These are phyloP conservation scores for Acanthornis magna DNA, from an alignment of 2,797 vertebrate genomes.

Conservation along the genomic window DNA sequence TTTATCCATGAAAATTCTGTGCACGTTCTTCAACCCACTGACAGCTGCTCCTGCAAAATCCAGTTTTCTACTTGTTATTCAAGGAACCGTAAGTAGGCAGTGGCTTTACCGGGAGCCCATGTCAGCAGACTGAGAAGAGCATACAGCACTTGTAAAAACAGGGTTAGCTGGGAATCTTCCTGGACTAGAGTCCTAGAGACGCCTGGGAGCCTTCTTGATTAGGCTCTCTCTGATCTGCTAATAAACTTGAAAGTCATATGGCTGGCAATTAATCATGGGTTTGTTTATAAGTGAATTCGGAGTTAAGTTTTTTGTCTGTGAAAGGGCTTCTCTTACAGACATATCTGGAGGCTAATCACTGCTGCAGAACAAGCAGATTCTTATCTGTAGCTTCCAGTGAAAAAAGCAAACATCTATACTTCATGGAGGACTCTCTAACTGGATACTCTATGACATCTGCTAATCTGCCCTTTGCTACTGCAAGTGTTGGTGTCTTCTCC, in stretches of 20 bases:
- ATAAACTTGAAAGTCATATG: conserved; percentile 14
- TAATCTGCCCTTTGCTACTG: not conserved
- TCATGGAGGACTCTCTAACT: not conserved
- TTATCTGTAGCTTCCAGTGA: conserved; percentile 17
- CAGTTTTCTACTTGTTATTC: conserved; percentile 15
- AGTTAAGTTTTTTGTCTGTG: not conserved
- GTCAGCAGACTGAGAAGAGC: not conserved
- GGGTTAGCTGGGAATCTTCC: not conserved
- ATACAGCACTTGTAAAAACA: not conserved
- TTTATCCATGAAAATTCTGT: conserved; percentile 30
- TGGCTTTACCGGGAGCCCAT: not conserved
- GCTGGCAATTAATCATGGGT: not conserved
- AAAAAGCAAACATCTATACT: not conserved
- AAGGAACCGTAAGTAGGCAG: not conserved
- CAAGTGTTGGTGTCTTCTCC: not conserved
- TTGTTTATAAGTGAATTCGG: not conserved
- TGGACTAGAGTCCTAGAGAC: not conserved
- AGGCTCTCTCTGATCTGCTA: not conserved
- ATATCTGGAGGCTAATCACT: not conserved
- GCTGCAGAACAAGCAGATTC: conserved; percentile 24
- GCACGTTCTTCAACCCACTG: not conserved
- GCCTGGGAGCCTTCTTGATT: not conserved
- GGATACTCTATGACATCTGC: not conserved
- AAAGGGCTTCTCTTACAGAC: conserved; percentile 10
- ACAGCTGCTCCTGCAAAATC: conserved; percentile 32